Evolutionary conservation across 2,888 invertebrate species (phyloP).

Genomic region (Diadromus collaris): DNA sequence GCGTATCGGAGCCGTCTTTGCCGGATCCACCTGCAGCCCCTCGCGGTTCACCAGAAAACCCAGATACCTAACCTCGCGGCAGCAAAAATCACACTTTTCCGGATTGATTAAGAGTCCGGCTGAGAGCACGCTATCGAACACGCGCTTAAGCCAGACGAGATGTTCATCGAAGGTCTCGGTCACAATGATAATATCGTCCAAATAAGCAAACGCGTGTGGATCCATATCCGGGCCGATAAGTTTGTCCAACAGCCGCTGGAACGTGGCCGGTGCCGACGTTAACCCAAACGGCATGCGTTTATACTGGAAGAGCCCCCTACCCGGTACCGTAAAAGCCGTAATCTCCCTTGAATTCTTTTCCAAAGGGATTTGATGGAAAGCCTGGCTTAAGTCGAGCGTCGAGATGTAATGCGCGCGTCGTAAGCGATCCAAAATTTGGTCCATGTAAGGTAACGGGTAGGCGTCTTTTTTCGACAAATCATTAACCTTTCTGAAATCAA

Average conservation of each 20-base stretch:
- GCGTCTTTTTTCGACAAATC: background rate
- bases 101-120: constrained; percentile 33
- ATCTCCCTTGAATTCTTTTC: constrained; percentile 56
- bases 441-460: constrained; percentile 49
- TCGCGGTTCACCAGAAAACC: constrained; percentile 22
- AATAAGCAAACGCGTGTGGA: constrained; percentile 47
- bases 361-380: constrained; percentile 69
- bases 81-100: constrained; percentile 34
- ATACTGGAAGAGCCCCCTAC: constrained; percentile 69
- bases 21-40: constrained; percentile 26
- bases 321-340: constrained; percentile 71
- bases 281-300: constrained; percentile 68
- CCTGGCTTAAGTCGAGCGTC: constrained; percentile 70
- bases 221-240: constrained; percentile 63
- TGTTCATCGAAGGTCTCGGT: constrained; percentile 56
- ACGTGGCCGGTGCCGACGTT: constrained; percentile 68
- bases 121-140: constrained; percentile 25
- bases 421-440: constrained; percentile 68
- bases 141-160: constrained; percentile 22
- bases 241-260: constrained; percentile 67
- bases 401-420: constrained; percentile 69
- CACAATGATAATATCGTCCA: constrained; percentile 58
- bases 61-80: constrained; percentile 9
- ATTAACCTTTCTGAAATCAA: constrained; percentile 67
- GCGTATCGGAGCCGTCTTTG: background rate